A percentile compares a stretch with the other conserved stretches of the same genome.
These are phyloP conservation scores for Hydrochoerus hydrochaeris DNA, from an alignment of 2,113 vertebrate genomes.

Conservation along the genomic window DNA sequence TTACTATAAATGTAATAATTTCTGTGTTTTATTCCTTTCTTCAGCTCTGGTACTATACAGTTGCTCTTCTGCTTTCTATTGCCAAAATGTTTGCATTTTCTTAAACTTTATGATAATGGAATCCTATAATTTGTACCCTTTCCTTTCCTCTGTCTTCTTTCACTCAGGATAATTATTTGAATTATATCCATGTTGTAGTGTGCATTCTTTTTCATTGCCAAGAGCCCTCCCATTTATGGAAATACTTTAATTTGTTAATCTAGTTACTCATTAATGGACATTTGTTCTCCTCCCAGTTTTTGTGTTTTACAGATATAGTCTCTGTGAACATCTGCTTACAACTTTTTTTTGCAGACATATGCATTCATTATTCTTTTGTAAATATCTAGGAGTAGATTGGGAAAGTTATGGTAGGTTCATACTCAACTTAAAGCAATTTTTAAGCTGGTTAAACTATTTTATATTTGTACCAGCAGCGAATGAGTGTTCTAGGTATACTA, in stretches of 20 bases:
- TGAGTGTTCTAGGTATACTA: background rate
- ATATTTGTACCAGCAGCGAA: background rate
- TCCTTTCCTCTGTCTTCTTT: slow-evolving; percentile 44
- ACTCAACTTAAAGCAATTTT: slow-evolving; percentile 15
- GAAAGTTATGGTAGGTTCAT: background rate
- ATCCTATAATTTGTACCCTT: background rate
- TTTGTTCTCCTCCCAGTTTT: slow-evolving; percentile 46
- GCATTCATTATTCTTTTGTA: slow-evolving; percentile 27
- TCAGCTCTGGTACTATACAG: background rate
- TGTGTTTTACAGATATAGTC: background rate
- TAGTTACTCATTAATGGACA: background rate
- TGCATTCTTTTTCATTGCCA: slow-evolving; percentile 40
- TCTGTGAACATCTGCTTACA: background rate
- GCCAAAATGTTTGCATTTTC: slow-evolving; percentile 35
- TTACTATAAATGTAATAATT: background rate
- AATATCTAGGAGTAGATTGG: background rate
- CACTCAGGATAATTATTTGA: slow-evolving; percentile 42
- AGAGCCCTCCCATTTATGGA: background rate
- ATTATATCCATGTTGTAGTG: background rate
- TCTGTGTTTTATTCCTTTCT: slow-evolving; percentile 52
- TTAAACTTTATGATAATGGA: background rate
- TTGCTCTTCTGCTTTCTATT: slow-evolving; percentile 66
- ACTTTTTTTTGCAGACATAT: background rate
- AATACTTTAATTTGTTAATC: background rate
- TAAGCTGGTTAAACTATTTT: background rate